Base-by-base conservation (phyloP, 2,888 invertebrate species). In the Andrena minutula region DNA sequence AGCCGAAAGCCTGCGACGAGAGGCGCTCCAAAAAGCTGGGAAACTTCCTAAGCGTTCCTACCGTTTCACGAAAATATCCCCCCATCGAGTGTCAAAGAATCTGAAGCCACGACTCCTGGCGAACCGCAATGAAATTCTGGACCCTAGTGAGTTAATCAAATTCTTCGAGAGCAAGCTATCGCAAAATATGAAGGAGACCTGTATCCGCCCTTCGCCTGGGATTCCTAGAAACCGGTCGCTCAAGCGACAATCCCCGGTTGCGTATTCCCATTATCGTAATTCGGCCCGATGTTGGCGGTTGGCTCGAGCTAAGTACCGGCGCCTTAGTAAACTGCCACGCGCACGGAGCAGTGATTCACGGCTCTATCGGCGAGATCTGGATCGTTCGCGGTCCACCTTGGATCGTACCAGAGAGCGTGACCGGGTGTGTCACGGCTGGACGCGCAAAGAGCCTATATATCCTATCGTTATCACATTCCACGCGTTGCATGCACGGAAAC, bases 401-500 rank as follows among this genome's bases (percentile, higher is more conserved):
- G 41, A 12, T 41, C 41, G 41, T 2, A 16, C 41, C 41, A 41
- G 41, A 12, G 12, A 41, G 41, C 41, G 41, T 41, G 41, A 23
- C 49, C 12, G 12, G 8, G 30, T 12, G 12, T 20, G 20, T 68
- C 58, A 26, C 49, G 75, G 60, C n/a, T 16, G 41, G 20, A 65
- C 63, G 53, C 35, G 64, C n/a, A 30, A 51, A 8, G 23, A 30
- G 26, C 41, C 41, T 16, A 16, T 28, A 56, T 49, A 51, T 28
- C 66, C 35, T 28, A 53, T 66, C 41, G 74, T 47, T 81, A 81
- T 81, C 81, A 69, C 81, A 65, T 81, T 75, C 81, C 64, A 58
- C 58, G n/a, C 2, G 26, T 56, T 66, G 51, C 53, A 30, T 68
- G 53, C 8, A 26, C 30, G 56, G 53, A 68, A 66, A 35, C 6